Conservation (phyloP, 2,888 invertebrate species). For the Drepanosiphum platanoidis region DNA sequence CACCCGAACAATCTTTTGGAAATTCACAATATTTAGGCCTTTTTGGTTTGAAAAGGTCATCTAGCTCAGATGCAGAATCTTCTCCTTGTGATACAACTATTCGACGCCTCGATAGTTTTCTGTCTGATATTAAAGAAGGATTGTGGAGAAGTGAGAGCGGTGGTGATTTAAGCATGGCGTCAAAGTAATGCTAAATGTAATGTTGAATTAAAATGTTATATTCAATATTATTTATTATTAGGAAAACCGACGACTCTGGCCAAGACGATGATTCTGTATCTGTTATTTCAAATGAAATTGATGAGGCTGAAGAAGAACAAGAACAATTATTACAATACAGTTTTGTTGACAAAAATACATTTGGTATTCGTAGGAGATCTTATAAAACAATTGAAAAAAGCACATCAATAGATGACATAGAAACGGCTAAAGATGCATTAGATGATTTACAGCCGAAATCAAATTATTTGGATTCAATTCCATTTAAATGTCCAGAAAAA, state of each 20-base stretch:
- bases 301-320: conserved; percentile 36
- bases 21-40: conserved; percentile 50
- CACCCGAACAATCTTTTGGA: conserved; percentile 45
- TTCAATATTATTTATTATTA: conserved; percentile 6
- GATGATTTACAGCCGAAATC: conserved; percentile 23
- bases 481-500: neutral
- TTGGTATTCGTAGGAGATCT: conserved; percentile 43
- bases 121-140: conserved; percentile 59
- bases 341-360: conserved; percentile 28
- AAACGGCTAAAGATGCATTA: conserved; percentile 50
- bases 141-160: conserved; percentile 51
- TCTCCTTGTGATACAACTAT: conserved; percentile 60
- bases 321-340: conserved; percentile 42
- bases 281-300: conserved; percentile 39
- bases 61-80: conserved; percentile 53
- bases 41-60: conserved; percentile 54
- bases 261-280: conserved; percentile 54
- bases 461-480: neutral
- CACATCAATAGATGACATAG: neutral
- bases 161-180: conserved; percentile 31
- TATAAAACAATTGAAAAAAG: conserved; percentile 18
- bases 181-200: conserved; percentile 47
- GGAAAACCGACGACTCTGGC: conserved; percentile 45
- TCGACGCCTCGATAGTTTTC: conserved; percentile 53
- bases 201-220: conserved; percentile 7